These are phyloP conservation scores for Gila robusta DNA, from an alignment of 2,797 vertebrate genomes.

Conservation along the genomic window DNA sequence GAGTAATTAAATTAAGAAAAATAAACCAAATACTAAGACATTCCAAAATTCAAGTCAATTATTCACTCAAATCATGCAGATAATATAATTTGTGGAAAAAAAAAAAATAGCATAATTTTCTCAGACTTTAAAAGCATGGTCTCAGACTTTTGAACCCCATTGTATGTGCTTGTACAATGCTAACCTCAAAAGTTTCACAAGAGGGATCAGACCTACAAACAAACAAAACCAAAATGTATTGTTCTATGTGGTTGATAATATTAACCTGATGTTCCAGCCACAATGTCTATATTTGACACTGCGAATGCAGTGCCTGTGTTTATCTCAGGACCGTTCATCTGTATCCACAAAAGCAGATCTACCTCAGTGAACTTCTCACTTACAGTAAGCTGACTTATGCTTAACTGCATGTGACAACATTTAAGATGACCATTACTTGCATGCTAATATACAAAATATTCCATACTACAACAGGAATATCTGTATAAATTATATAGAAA, in stretches of 20 bases:
- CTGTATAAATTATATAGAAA: background rate
- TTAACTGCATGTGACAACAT: background rate
- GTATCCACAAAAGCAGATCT: conserved; percentile 17
- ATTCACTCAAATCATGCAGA: background rate
- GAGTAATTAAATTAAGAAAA: background rate
- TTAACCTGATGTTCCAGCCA: background rate
- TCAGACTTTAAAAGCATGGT: background rate
- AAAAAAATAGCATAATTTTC: background rate
- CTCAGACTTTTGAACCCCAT: background rate
- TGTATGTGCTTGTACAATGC: background rate
- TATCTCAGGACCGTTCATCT: background rate
- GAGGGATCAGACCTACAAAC: background rate
- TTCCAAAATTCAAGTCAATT: background rate
- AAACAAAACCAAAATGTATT: background rate
- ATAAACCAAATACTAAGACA: background rate
- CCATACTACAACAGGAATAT: background rate
- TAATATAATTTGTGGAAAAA: background rate
- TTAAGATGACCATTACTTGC: background rate
- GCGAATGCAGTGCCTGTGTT: background rate
- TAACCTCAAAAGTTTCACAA: background rate
- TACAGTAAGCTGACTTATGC: background rate
- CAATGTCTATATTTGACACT: background rate
- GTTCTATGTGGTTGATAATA: background rate
- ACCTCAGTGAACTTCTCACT: background rate
- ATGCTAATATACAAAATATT: background rate